Percentiles rank a stretch among this genome's conserved stretches.
Conservation (phyloP, 2,797 vertebrate genomes). For the Chaenodraco wilsoni region DNA sequence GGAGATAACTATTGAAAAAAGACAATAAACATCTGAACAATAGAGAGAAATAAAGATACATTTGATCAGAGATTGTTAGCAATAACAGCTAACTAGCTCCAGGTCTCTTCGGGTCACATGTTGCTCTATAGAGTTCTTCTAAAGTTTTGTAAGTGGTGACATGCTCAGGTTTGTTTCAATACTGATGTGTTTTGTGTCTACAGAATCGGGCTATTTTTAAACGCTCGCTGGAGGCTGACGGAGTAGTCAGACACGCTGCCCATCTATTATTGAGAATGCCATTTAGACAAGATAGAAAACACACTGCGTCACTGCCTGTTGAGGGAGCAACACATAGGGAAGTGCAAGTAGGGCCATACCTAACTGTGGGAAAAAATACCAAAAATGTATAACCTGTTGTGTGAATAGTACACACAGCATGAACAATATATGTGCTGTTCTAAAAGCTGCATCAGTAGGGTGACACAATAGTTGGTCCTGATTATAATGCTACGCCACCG, state of each 20-base stretch:
- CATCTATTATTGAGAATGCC: slow-evolving; percentile 33
- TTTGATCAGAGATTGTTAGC: slow-evolving; percentile 23
- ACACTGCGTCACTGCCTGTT: not conserved
- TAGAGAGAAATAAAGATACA: slow-evolving; percentile 9
- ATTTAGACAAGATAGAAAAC: slow-evolving; percentile 21
- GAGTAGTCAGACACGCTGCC: slow-evolving; percentile 3
- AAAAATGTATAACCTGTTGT: not conserved
- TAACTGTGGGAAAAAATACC: not conserved
- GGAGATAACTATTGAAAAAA: slow-evolving; percentile 16
- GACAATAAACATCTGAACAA: slow-evolving; percentile 16
- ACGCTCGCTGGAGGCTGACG: slow-evolving; percentile 4
- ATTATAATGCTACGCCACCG: not conserved
- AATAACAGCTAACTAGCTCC: slow-evolving; percentile 39
- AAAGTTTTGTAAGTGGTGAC: slow-evolving; percentile 12
- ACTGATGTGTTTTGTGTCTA: slow-evolving; percentile 19
- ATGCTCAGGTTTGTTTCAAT: slow-evolving; percentile 15
- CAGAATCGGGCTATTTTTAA: slow-evolving; percentile 14
- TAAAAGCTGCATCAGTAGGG: not conserved
- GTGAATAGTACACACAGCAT: not conserved
- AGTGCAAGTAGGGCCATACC: not conserved
- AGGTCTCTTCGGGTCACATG: slow-evolving; percentile 6
- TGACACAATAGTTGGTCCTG: not conserved
- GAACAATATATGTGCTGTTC: not conserved
- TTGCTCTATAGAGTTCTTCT: slow-evolving; percentile 20
- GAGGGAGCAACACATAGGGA: slow-evolving; percentile 16